A percentile compares a stretch with the other conserved stretches of the same genome.
Conservation (phyloP, 2,113 vertebrate genomes). For the Rousettus leschenaultii region DNA sequence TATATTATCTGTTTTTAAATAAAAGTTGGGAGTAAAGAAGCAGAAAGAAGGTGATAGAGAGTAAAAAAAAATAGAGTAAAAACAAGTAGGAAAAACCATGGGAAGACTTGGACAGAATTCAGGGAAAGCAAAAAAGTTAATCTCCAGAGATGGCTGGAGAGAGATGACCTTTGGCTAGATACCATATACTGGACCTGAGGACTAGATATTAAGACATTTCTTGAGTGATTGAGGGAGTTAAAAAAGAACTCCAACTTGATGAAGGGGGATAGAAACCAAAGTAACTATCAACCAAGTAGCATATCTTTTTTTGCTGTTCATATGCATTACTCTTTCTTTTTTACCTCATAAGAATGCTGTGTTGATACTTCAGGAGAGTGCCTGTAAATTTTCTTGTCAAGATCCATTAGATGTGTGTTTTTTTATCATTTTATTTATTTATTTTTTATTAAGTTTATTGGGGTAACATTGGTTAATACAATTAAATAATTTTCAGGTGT, state of each 20-base stretch:
- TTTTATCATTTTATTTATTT: too few species aligned
- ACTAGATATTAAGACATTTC: background rate
- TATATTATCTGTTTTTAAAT: slow-evolving; percentile 12
- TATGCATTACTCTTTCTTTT: background rate
- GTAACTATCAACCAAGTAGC: background rate
- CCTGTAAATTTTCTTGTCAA: background rate
- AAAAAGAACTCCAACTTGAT: background rate
- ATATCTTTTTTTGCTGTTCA: slow-evolving; percentile 27
- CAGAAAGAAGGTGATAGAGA: background rate
- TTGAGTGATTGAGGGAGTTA: background rate
- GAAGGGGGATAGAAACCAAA: background rate
- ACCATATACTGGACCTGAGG: background rate
- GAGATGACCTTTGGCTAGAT: slow-evolving; percentile 17
- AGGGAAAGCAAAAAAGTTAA: background rate
- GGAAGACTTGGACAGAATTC: slow-evolving; percentile 1
- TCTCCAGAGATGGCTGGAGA: slow-evolving; percentile 17
- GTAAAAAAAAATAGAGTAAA: slow-evolving; percentile 8
- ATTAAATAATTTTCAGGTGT: too few species aligned
- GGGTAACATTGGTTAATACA: too few species aligned
- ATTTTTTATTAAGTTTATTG: too few species aligned
- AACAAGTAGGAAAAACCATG: background rate
- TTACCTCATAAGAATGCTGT: background rate
- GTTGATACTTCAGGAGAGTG: background rate
- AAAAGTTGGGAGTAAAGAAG: slow-evolving; percentile 7
- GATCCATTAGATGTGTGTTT: background rate